Evolutionary conservation across 2,113 vertebrate genomes (phyloP).

Genomic region (Xiphophorus couchianus): DNA sequence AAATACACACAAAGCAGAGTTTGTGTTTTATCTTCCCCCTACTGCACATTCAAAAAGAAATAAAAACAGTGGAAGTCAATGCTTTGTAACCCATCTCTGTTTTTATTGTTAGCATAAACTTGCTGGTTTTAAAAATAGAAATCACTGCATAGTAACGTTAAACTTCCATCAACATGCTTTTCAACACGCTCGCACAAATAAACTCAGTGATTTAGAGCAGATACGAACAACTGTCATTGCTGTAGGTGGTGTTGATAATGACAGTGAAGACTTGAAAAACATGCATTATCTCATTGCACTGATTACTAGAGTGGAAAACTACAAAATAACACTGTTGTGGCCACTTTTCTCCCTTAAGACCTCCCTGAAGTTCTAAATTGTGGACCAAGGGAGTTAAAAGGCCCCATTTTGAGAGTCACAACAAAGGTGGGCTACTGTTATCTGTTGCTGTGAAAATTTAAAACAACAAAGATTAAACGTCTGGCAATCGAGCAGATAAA

Average conservation of each 20-base stretch:
- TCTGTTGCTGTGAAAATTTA: constrained; percentile 18
- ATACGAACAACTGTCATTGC: constrained; percentile 28
- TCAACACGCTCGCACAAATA: constrained; percentile 1
- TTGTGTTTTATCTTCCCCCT: too few species aligned
- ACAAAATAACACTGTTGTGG: constrained; percentile 12
- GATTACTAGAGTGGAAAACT: constrained; percentile 24
- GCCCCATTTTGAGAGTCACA: constrained; percentile 10
- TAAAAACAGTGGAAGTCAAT: not conserved
- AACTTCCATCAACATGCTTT: not conserved
- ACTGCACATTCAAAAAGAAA: not conserved
- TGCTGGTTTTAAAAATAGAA: not conserved
- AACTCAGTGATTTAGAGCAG: constrained; percentile 14
- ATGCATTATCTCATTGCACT: constrained; percentile 21
- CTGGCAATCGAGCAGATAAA: constrained; percentile 46
- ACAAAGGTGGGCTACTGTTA: constrained; percentile 27
- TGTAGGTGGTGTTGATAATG: constrained; percentile 38
- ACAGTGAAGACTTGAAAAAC: constrained; percentile 40
- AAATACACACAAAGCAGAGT: not conserved
- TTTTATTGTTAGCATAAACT: not conserved
- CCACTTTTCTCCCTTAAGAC: constrained; percentile 4
- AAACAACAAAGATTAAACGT: constrained; percentile 12
- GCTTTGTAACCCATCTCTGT: not conserved
- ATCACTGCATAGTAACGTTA: not conserved
- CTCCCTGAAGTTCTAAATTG: constrained; percentile 24
- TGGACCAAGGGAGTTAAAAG: constrained; percentile 4